A percentile compares a stretch with the other conserved stretches of the same genome.
Conservation (phyloP, 1,140 invertebrate genomes). For the Hestina assimilis region DNA sequence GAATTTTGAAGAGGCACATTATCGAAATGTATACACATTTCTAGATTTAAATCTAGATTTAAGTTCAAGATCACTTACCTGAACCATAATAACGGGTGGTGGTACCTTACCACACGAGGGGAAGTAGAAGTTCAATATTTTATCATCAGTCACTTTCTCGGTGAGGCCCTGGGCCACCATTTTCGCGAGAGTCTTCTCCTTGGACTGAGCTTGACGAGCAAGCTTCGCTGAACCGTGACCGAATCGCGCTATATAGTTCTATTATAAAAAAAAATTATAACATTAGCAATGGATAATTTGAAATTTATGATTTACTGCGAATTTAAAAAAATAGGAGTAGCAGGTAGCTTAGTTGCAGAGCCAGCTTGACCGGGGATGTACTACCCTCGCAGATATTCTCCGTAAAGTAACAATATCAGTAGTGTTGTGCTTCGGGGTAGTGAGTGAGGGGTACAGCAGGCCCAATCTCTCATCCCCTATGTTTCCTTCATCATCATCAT, state of each 20-base stretch:
- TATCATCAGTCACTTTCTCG: conserved; percentile 95
- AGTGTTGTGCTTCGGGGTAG: too few relatives aligned
- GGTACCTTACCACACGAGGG: conserved; percentile 97
- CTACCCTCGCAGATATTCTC: too few relatives aligned
- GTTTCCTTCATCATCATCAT: too few relatives aligned
- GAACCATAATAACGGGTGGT: conserved; percentile 99
- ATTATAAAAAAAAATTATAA: conserved; percentile 34
- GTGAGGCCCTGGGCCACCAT: conserved; percentile 99
- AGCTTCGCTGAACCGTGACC: conserved; percentile 99
- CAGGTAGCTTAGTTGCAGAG: too few relatives aligned
- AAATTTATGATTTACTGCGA: not conserved
- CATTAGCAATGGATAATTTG: not conserved
- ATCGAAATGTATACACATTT: too few relatives aligned
- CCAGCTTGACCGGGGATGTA: too few relatives aligned
- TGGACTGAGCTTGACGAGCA: conserved; percentile 98
- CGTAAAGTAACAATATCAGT: too few relatives aligned
- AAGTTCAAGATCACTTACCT: conserved; percentile 73
- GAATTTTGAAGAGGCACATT: too few relatives aligned
- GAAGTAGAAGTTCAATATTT: conserved; percentile 96
- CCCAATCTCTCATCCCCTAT: too few relatives aligned
- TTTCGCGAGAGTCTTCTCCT: conserved; percentile 99
- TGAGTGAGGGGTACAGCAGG: too few relatives aligned
- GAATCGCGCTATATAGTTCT: conserved; percentile 99
- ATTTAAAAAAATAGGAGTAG: not conserved
- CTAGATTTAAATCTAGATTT: too few relatives aligned